These are phyloP conservation scores for Apomyelois bistriatella DNA, from an alignment of 2,888 invertebrate species.

Conservation along the genomic window DNA sequence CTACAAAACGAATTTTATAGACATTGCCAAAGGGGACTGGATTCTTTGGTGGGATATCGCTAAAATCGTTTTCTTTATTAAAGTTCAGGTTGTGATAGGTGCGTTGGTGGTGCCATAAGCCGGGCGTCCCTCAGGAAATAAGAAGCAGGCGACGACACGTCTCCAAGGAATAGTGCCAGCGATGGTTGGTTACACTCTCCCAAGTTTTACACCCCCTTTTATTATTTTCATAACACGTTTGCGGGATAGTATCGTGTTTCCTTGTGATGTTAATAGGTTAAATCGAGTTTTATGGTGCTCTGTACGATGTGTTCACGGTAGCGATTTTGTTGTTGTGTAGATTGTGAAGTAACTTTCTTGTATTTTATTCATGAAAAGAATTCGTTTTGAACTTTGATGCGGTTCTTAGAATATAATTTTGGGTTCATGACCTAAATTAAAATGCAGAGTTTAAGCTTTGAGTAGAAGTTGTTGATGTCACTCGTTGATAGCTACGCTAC, in stretches of 20 bases:
- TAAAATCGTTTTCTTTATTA: slow-evolving; percentile 56
- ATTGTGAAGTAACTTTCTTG: not conserved
- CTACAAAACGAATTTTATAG: slow-evolving; percentile 54
- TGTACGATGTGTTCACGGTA: slow-evolving; percentile 1
- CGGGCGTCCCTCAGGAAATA: slow-evolving; percentile 62
- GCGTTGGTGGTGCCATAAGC: slow-evolving; percentile 51
- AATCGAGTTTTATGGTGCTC: slow-evolving; percentile 12
- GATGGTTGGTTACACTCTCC: slow-evolving; percentile 24
- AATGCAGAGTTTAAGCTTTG: no score
- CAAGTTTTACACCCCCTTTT: slow-evolving; percentile 39
- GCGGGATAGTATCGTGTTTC: slow-evolving; percentile 34
- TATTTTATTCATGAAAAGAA: not conserved
- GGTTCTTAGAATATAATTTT: no score
- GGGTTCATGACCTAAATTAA: no score
- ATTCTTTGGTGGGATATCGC: slow-evolving; percentile 44
- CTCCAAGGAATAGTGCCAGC: slow-evolving; percentile 20
- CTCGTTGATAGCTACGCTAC: no score
- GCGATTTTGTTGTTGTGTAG: slow-evolving; percentile 3
- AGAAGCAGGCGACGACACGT: slow-evolving; percentile 35
- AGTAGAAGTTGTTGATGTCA: no score
- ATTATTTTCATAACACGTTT: slow-evolving; percentile 55
- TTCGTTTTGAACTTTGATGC: not conserved
- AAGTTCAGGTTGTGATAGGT: slow-evolving; percentile 52
- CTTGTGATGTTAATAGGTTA: slow-evolving; percentile 13
- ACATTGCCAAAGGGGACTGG: slow-evolving; percentile 48